Conservation (phyloP, 2,888 invertebrate genomes). For the Tortrix viridana region DNA sequence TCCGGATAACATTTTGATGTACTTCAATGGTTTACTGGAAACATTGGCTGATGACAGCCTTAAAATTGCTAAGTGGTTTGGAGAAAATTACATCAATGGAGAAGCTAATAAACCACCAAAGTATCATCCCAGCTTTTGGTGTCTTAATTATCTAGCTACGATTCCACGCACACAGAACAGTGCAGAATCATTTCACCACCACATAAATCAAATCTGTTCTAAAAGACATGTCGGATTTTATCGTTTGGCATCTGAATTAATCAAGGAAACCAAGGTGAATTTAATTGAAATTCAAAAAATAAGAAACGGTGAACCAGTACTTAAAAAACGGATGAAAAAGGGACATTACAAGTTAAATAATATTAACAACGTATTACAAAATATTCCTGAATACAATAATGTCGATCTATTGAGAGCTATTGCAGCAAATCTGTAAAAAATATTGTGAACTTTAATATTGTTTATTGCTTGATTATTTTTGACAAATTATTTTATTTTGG, state of each 20-base stretch:
- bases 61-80: conserved; percentile 30
- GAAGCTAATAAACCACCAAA: conserved; percentile 23
- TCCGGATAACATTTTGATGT: conserved; percentile 24
- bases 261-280: not conserved
- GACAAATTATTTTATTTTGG: too few species aligned
- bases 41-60: conserved; percentile 24
- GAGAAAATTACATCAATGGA: conserved; percentile 18
- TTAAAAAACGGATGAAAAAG: not conserved
- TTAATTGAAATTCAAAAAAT: not conserved
- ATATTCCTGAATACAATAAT: not conserved
- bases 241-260: not conserved
- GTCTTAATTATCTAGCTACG: not conserved
- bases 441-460: too few species aligned
- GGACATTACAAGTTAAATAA: not conserved
- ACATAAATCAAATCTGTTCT: not conserved
- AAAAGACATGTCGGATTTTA: not conserved
- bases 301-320: not conserved
- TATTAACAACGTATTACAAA: not conserved
- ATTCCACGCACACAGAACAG: not conserved
- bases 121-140: not conserved
- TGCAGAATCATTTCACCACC: not conserved
- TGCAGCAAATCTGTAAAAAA: not conserved
- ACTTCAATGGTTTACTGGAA: conserved; percentile 16
- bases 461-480: too few species aligned
- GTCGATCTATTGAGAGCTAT: not conserved